Conservation (phyloP, 2,888 invertebrate genomes). For the Drosophila meridionalis region DNA sequence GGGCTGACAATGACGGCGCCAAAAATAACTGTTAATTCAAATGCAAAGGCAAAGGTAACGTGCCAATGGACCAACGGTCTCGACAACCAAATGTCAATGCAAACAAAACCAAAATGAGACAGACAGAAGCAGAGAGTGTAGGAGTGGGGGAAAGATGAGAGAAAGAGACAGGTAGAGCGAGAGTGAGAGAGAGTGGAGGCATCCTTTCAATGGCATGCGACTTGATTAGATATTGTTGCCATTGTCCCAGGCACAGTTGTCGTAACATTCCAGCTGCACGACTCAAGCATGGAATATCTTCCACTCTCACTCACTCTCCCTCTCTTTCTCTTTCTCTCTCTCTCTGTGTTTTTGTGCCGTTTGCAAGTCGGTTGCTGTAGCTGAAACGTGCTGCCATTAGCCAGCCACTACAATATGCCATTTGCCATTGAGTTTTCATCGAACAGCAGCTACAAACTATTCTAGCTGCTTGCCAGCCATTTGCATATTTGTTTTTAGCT, state of each 20-base stretch:
- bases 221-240: constrained; percentile 77
- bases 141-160: neutral
- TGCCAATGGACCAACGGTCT: constrained; percentile 66
- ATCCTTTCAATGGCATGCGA: constrained; percentile 18
- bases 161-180: neutral
- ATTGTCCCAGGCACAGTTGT: constrained; percentile 23
- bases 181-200: neutral
- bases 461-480: constrained; percentile 65
- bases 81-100: constrained; percentile 73
- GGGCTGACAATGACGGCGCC: constrained; percentile 56
- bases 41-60: constrained; percentile 75
- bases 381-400: constrained; percentile 73
- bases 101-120: constrained; percentile 52
- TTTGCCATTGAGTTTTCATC: constrained; percentile 76
- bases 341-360: constrained; percentile 18
- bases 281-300: neutral
- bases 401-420: constrained; percentile 74
- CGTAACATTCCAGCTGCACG: constrained; percentile 22
- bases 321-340: neutral
- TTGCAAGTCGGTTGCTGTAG: constrained; percentile 15
- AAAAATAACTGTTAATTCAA: constrained; percentile 81
- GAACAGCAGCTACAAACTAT: constrained; percentile 63
- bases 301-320: neutral
- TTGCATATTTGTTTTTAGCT: constrained; percentile 76
- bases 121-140: neutral